Percentiles rank a stretch among this genome's conserved stretches.
These are phyloP conservation scores for Apodemus sylvaticus DNA, from an alignment of 2,113 vertebrate genomes.

Conservation along the genomic window DNA sequence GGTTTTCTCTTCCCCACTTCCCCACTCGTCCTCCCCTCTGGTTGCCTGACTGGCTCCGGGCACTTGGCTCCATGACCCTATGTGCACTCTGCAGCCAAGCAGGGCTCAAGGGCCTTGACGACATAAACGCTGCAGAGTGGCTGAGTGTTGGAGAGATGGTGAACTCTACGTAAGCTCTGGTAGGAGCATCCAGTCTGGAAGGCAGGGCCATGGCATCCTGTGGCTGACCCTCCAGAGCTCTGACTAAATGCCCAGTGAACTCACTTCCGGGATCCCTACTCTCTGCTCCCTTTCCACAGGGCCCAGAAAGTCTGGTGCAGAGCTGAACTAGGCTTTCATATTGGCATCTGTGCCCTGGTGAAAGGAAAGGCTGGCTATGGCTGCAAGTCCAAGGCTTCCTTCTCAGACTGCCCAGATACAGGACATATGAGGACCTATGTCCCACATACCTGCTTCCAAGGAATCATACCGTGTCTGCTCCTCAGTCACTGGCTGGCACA, in stretches of 20 bases:
- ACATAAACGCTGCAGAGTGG: not conserved
- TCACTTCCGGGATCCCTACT: not conserved
- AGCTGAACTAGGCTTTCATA: not conserved
- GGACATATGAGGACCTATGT: not conserved
- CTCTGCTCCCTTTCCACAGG: not conserved
- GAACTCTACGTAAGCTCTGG: not conserved
- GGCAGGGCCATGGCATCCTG: not conserved
- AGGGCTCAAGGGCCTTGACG: slow-evolving; percentile 55
- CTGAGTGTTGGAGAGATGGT: not conserved
- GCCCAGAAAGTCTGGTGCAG: not conserved
- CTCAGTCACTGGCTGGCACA: not conserved
- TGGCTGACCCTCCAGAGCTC: not conserved
- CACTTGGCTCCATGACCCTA: slow-evolving; percentile 60
- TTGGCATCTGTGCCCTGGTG: not conserved
- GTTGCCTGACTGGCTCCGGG: slow-evolving; percentile 46
- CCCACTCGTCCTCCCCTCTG: slow-evolving; percentile 52
- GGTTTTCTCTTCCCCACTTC: not conserved
- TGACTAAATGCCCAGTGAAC: not conserved
- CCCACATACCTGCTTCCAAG: not conserved
- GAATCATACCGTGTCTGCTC: not conserved
- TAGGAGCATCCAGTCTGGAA: not conserved
- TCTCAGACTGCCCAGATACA: rapidly evolving
- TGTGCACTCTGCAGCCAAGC: slow-evolving; percentile 44
- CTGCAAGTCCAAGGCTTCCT: not conserved
- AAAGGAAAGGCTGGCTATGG: not conserved